These are phyloP conservation scores for Amblyteles armatorius DNA, from an alignment of 2,888 invertebrate genomes.

Conservation along the genomic window DNA sequence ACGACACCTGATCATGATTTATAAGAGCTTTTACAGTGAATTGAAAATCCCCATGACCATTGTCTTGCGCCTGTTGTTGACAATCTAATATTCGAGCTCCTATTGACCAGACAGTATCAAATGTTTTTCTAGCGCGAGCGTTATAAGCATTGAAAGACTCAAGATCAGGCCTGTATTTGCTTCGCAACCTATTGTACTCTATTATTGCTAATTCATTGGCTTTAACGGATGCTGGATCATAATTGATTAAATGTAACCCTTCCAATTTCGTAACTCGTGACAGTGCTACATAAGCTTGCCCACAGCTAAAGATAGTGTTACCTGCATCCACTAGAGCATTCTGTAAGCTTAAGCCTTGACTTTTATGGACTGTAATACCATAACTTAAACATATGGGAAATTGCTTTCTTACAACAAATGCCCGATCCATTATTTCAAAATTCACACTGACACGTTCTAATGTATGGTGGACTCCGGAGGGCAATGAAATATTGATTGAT, in stretches of 20 bases:
- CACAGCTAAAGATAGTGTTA: too few relatives aligned
- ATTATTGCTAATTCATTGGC: conserved; percentile 57
- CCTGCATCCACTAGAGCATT: too few relatives aligned
- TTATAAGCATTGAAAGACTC: not conserved
- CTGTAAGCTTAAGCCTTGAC: too few relatives aligned
- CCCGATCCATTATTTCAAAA: conserved; percentile 65
- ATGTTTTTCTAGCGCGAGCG: conserved; percentile 7
- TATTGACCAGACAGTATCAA: conserved; percentile 35
- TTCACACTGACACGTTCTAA: conserved; percentile 59
- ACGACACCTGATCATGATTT: conserved; percentile 31
- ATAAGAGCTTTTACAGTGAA: not conserved
- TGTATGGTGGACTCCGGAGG: conserved; percentile 28
- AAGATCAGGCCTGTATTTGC: conserved; percentile 53
- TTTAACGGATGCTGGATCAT: too few relatives aligned
- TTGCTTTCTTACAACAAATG: conserved; percentile 67
- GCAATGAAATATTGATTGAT: not conserved
- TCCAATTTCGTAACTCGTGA: too few relatives aligned
- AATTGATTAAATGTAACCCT: too few relatives aligned
- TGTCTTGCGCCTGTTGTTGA: conserved; percentile 2
- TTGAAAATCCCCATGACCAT: too few relatives aligned
- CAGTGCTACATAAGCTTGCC: too few relatives aligned
- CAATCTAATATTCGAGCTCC: conserved; percentile 18
- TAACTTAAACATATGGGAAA: conserved; percentile 58
- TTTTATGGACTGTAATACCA: too few relatives aligned
- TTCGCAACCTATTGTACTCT: conserved; percentile 70